phyloP scores from a whole-genome alignment of 2,888 invertebrate genomes.

The Tetanocera ferruginea region DNA sequence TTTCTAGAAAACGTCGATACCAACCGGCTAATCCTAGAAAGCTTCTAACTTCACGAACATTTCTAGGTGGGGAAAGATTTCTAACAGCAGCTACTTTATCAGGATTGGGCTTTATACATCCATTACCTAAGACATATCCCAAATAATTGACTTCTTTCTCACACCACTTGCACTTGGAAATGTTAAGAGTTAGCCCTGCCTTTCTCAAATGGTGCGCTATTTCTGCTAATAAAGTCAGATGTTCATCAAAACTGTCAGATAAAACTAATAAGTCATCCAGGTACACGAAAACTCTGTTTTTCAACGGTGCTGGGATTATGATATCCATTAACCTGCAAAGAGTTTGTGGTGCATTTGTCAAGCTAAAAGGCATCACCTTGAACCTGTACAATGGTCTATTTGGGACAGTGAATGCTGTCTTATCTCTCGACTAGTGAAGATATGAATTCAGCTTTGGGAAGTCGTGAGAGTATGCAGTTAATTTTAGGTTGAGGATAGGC shows the following conservation, averaged over 20 bases:
- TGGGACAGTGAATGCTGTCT: constrained; percentile 43
- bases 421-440: constrained; percentile 38
- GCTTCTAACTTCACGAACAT: constrained; percentile 37
- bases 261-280: constrained; percentile 42
- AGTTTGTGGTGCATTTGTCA: constrained; percentile 44
- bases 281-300: constrained; percentile 43
- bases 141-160: too few species aligned
- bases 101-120: too few species aligned
- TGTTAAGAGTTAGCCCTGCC: too few species aligned
- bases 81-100: too few species aligned
- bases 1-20: constrained; percentile 43
- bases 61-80: too few species aligned
- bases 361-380: constrained; percentile 45
- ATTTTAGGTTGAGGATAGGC: too few species aligned
- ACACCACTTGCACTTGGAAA: too few species aligned
- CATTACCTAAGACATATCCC: too few species aligned
- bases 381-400: constrained; percentile 44
- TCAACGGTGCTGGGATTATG: constrained; percentile 34
- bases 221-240: constrained; percentile 24
- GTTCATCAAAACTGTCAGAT: constrained; percentile 26
- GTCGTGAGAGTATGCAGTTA: constrained; percentile 28
- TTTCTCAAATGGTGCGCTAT: too few species aligned
- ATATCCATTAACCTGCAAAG: constrained; percentile 41
- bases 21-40: constrained; percentile 48
- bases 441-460: constrained; percentile 38